Percentiles rank a stretch among this genome's conserved stretches.
phyloP scores from a whole-genome alignment of 92 coral and sea anemone species.

The Ricordea florida region DNA sequence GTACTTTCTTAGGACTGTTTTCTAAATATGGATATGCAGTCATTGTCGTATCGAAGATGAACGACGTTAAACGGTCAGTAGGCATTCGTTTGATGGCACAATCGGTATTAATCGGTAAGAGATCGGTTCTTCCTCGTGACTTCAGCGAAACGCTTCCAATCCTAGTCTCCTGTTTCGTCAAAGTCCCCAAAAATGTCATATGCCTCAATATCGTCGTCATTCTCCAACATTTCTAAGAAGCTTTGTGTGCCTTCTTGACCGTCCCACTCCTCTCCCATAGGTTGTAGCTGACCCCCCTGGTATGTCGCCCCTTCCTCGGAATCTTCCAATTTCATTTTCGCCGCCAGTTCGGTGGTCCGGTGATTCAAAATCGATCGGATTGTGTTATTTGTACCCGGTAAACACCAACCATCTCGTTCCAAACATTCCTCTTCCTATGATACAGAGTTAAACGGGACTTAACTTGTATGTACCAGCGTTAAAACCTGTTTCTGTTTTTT shows the following conservation, averaged over 20 bases:
- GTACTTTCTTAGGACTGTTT: too few species aligned
- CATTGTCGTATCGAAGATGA: too few species aligned
- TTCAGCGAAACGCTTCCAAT: too few species aligned
- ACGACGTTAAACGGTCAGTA: too few species aligned
- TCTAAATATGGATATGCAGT: too few species aligned
- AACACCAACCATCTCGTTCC: constrained; percentile 91
- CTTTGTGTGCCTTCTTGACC: constrained; percentile 69
- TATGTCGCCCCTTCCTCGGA: constrained; percentile 21
- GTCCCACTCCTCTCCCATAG: constrained; percentile 41
- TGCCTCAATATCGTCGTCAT: constrained; percentile 92
- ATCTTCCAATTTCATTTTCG: constrained; percentile 52
- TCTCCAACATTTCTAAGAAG: constrained; percentile 77
- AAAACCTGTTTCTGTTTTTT: too few species aligned
- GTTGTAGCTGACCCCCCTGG: background rate
- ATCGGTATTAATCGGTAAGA: too few species aligned
- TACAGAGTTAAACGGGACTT: background rate
- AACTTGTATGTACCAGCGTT: too few species aligned
- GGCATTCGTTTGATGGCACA: too few species aligned
- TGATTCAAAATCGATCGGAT: constrained; percentile 75
- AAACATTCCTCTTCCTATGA: constrained; percentile 79
- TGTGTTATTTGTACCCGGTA: constrained; percentile 82
- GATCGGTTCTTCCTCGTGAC: too few species aligned
- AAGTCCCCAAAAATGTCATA: constrained; percentile 78
- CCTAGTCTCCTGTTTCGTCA: constrained; percentile 50
- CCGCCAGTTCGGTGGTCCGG: constrained; percentile 59